Evolutionary conservation across 2,888 invertebrate genomes (phyloP).

Genomic region (Rapana venosa): DNA sequence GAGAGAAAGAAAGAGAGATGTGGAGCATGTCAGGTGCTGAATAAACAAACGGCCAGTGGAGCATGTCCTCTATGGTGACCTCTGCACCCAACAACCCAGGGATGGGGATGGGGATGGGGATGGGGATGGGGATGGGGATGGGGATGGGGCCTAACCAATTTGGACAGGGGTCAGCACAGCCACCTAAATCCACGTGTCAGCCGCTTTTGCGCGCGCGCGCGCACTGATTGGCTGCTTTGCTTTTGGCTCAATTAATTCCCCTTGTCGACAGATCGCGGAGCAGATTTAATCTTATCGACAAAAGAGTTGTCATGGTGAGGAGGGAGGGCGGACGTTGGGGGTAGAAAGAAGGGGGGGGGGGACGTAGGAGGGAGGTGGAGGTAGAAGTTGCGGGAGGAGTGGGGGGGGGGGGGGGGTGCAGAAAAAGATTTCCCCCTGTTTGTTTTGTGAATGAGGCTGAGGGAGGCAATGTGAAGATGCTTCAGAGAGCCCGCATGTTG

Average conservation of each 20-base stretch:
- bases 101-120: background rate
- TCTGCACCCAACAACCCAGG: background rate
- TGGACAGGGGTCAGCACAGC: background rate
- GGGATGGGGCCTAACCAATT: background rate
- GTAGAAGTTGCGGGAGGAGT: no score
- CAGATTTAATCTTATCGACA: slow-evolving; percentile 20
- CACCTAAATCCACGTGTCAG: slow-evolving; percentile 6
- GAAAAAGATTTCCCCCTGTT: no score
- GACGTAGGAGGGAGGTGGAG: background rate
- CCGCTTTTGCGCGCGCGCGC: slow-evolving; percentile 11
- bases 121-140: background rate
- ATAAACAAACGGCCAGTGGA: no score
- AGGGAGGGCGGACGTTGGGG: background rate
- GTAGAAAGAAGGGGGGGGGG: no score
- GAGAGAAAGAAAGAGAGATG: background rate
- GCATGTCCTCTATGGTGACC: no score
- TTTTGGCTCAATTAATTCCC: background rate
- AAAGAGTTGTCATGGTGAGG: slow-evolving; percentile 8
- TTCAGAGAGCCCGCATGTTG: no score
- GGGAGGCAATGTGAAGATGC: no score
- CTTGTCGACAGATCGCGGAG: background rate
- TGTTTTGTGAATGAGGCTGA: no score
- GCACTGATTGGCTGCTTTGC: slow-evolving; percentile 2
- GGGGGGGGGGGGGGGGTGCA: no score
- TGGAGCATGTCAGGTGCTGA: no score